Conservation (phyloP, 2,797 vertebrate genomes). For the Phrynocephalus guinanensis region DNA sequence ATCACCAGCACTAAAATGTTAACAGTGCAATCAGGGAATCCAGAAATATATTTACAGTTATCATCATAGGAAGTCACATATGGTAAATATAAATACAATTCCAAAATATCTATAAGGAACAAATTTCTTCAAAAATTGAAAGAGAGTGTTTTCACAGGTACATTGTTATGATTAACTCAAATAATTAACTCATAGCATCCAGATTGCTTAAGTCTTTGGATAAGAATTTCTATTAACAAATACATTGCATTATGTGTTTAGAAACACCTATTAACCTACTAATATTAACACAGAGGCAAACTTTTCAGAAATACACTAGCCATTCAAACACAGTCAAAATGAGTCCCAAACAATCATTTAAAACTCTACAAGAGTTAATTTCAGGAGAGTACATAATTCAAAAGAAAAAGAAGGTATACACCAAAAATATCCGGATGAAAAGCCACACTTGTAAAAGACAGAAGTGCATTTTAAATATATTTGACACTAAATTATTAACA, state of each 20-base stretch:
- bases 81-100: constrained; percentile 46
- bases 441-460: constrained; percentile 4
- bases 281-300: constrained; percentile 21
- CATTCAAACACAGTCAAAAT: no score
- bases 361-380: background rate
- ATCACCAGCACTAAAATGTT: background rate
- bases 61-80: constrained; percentile 42
- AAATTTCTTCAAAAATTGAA: constrained; percentile 49
- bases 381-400: background rate
- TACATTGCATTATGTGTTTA: constrained; percentile 3
- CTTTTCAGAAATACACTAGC: background rate
- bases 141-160: background rate
- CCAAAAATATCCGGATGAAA: background rate
- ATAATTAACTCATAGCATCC: background rate
- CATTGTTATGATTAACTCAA: background rate
- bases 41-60: background rate
- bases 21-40: background rate
- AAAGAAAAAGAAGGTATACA: background rate
- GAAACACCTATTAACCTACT: constrained; percentile 5
- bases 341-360: background rate
- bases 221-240: constrained; percentile 35
- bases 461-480: constrained; percentile 27
- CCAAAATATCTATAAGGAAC: constrained; percentile 57
- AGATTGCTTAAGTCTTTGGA: constrained; percentile 30
- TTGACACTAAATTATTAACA: constrained; percentile 4